Evolutionary conservation across 2,113 vertebrate genomes (phyloP), one percentile per base, ranked within the genome.

Genomic region (Rhynchopsitta pachyrhyncha): DNA sequence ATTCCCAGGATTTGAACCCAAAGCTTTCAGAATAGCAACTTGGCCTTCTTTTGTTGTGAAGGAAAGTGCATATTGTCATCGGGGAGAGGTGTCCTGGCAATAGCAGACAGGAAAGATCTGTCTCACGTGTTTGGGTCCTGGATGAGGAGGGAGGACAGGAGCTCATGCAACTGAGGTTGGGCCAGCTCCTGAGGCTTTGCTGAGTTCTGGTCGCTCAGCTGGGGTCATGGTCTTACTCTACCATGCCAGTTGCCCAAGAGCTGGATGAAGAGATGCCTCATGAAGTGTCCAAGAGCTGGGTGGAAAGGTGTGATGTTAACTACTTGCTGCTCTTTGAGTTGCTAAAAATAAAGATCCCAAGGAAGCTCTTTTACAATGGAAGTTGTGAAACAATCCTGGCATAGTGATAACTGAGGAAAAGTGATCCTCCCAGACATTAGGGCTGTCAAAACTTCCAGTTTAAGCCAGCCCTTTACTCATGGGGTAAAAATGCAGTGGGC

Each of bases 151-250:
- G 46, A n/a, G 17, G 70, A 13, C 22, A 47, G 24, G 46, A 42
- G 41, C 39, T 37, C 52, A 23, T 27, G 28, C n/a, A 44, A 17
- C 20, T 66, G 37, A 78, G 52, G 13, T 31, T 15, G 39, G 59
- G 29, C 25, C 18, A 66, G 11, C 44, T 64, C 13, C 59, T 29
- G 60, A 0, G 1, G 37, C 46, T 70, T 50, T 42, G 33, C 49
- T 57, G 67, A 28, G 9, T 12, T 44, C 75, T 28, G 64, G 7
- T 1, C 7, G 6, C 39, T 66, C 35, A 3, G 1, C 9, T 1
- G 2, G 17, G 8, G 17, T 2, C 0, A 0, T 28, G n/a, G 10
- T 62, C 17, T 41, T 46, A 16, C 4, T 9, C 35, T 88, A 46
- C 41, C 28, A 7, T 23, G 37, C 67, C 33, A 16, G 19, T 33